phyloP scores from a whole-genome alignment of 1,140 invertebrate genomes.

The Bombus pyrosoma region DNA sequence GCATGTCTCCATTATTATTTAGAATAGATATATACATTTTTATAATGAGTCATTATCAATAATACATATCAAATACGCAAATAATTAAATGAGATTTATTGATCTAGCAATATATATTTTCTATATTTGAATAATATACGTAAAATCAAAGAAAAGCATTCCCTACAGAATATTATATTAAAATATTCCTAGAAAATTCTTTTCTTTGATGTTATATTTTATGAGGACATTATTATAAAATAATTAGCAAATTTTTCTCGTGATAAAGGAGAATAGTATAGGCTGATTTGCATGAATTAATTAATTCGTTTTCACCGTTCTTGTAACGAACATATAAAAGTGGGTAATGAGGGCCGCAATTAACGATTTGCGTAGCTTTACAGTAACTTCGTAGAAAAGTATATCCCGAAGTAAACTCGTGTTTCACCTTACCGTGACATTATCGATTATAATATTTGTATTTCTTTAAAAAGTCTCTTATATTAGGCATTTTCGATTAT shows the following conservation, averaged over 20 bases:
- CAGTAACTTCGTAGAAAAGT: not conserved
- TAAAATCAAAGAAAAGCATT: too few relatives aligned
- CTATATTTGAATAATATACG: too few relatives aligned
- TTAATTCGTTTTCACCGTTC: constrained; percentile 24
- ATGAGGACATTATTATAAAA: not conserved
- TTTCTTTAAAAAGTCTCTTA: not conserved
- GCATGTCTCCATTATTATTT: not conserved
- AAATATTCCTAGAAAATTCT: too few relatives aligned
- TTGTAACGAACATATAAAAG: not conserved
- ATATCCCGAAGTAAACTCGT: not conserved
- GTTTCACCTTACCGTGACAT: not conserved
- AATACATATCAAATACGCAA: too few relatives aligned
- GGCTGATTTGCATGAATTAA: not conserved
- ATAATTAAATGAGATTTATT: too few relatives aligned
- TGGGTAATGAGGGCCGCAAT: constrained; percentile 29
- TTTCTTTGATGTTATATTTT: not conserved
- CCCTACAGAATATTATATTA: too few relatives aligned
- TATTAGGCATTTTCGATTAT: too few relatives aligned
- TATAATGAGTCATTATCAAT: not conserved
- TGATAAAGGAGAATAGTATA: not conserved
- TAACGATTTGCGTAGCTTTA: constrained; percentile 10
- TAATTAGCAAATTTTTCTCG: not conserved
- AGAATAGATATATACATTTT: not conserved
- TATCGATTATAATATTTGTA: not conserved
- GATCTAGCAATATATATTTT: too few relatives aligned